phyloP scores from a whole-genome alignment of 2,888 invertebrate genomes.

The Clistopyga incitator region DNA sequence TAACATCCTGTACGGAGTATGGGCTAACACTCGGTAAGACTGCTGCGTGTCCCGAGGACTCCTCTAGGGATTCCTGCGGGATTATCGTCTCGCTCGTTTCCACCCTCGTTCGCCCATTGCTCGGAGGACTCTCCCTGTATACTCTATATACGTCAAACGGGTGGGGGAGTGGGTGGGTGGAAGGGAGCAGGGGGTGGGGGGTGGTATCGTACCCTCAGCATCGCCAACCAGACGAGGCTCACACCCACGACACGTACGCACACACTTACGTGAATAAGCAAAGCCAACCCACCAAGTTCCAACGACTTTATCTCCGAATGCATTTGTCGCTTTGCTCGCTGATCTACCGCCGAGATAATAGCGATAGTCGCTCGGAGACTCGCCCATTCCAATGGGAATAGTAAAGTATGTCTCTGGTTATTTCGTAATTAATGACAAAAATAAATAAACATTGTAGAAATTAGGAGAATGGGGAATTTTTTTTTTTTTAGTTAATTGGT shows the following conservation, averaged over 20 bases:
- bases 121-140: constrained; percentile 42
- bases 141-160: constrained; percentile 25
- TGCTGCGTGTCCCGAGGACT: constrained; percentile 73
- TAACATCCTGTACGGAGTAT: constrained; percentile 10
- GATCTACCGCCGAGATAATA: constrained; percentile 34
- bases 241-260: constrained; percentile 60
- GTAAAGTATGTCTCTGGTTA: background rate
- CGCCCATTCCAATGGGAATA: background rate
- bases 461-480: too few species aligned
- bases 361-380: background rate
- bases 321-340: constrained; percentile 44
- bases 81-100: constrained; percentile 72
- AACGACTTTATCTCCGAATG: constrained; percentile 54
- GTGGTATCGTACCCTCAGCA: constrained; percentile 44
- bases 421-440: background rate
- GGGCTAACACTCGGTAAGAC: constrained; percentile 47
- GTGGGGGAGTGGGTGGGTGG: too few species aligned
- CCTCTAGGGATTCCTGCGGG: constrained; percentile 72
- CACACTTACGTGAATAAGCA: constrained; percentile 57
- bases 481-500: too few species aligned
- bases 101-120: constrained; percentile 63
- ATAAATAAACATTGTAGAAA: too few species aligned
- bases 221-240: constrained; percentile 36
- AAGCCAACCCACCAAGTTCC: constrained; percentile 52
- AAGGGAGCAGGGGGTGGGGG: too few species aligned